phyloP scores from a whole-genome alignment of 2,113 vertebrate species.

The Passerina amoena region DNA sequence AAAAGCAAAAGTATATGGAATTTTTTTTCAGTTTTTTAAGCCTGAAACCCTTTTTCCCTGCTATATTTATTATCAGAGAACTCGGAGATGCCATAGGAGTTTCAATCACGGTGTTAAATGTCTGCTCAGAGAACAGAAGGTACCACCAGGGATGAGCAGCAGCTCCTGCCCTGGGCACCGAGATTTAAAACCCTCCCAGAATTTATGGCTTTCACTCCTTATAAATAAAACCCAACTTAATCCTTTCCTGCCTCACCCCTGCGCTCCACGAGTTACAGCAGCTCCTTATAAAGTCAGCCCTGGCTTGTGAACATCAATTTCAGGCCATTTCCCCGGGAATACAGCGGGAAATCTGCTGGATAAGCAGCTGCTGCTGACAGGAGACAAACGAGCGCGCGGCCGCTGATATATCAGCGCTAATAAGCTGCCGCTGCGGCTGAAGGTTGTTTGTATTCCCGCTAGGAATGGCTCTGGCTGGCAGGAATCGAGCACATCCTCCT shows the following conservation, averaged over 20 bases:
- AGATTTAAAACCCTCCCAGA: constrained; percentile 1
- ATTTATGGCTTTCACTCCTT: background rate
- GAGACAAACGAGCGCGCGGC: background rate
- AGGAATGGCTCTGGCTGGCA: background rate
- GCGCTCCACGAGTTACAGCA: background rate
- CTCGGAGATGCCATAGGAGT: background rate
- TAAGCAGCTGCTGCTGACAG: constrained; percentile 13
- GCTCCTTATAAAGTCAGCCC: background rate
- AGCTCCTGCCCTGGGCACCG: background rate
- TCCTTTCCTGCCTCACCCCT: background rate
- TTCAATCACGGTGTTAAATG: background rate
- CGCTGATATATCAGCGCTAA: background rate
- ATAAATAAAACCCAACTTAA: background rate
- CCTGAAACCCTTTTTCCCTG: background rate
- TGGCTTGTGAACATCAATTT: background rate
- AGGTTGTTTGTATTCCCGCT: background rate
- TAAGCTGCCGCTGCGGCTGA: background rate
- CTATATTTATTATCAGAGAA: background rate
- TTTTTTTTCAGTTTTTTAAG: background rate
- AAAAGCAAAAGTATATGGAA: background rate
- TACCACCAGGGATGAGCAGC: background rate
- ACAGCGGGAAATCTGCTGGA: background rate
- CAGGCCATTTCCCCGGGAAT: background rate
- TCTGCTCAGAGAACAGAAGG: background rate
- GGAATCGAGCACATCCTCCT: background rate